Evolutionary conservation across 2,797 vertebrate genomes (phyloP), one percentile per base, ranked within the genome.

Genomic region (Merluccius polli): DNA sequence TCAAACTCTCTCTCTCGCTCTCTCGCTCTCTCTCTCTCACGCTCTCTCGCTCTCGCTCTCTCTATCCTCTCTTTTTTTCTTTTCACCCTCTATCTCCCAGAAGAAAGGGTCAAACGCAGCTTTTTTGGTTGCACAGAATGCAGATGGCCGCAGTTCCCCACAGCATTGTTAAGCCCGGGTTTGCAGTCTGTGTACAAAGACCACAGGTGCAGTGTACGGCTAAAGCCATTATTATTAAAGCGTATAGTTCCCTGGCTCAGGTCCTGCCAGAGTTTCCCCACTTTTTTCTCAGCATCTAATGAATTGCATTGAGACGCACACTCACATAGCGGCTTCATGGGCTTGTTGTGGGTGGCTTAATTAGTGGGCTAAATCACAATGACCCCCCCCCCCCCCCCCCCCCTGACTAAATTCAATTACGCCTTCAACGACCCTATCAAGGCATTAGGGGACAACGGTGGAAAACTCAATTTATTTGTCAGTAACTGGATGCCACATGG

Each of bases 381-480:
- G 81, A 79, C 44, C 44, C 44, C 16, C 33, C 33, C 33, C 83
- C 80, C 52, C 80, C 78, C 44, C 44, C 44, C 16, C 33, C 81
- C 72, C 38, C 76, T 79, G 16, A 18, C 79, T 84, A 90, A 91
- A 92, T 92, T 89, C 83, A 92, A 92, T 93, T 91, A 92, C 75
- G 75, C 75, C 87, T 89, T 91, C 84, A 89, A 90, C 91, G 83
- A 79, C 79, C 9, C 24, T 18, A 73, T 87, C 79, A 86, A 82
- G 82, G 86, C 87, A 81, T 82, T 74, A 71, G 77, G 75, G 83
- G 85, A 87, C 88, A 82, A 81, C 84, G 88, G 84, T 90, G 90
- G 91, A 92, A 92, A 93, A 93, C 92, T 89, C 41, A 87, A 93
- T 93, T 93, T 87, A 92, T 92, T 89, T 91, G 79, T 6, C 88